phyloP scores from a whole-genome alignment of 1,140 invertebrate species.

The Rhyzopertha dominica region DNA sequence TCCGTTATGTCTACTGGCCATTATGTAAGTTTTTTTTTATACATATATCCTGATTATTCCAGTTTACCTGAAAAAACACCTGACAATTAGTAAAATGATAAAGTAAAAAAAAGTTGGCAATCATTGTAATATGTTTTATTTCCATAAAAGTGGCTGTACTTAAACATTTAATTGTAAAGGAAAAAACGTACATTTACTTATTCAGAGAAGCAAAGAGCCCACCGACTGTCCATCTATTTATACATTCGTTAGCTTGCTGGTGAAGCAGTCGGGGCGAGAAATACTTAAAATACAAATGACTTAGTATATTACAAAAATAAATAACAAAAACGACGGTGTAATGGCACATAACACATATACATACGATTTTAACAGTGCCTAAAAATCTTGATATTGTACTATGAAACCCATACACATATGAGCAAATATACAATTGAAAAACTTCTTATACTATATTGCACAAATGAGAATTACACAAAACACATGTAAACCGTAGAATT shows the following conservation, averaged over 20 bases:
- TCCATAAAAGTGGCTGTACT: constrained; percentile 41
- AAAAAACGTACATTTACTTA: constrained; percentile 36
- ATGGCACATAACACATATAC: not conserved
- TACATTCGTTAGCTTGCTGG: not conserved
- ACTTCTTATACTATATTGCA: too few species aligned
- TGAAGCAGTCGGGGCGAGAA: not conserved
- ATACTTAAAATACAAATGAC: not conserved
- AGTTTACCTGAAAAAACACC: too few species aligned
- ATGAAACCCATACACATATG: constrained; percentile 5
- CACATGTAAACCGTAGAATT: not conserved
- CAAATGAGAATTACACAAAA: too few species aligned
- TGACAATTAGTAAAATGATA: too few species aligned
- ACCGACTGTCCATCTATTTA: not conserved
- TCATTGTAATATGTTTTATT: constrained; percentile 16
- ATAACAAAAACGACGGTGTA: not conserved
- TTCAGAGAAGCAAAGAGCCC: constrained; percentile 31
- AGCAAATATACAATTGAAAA: constrained; percentile 4
- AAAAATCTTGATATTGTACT: constrained; percentile 1
- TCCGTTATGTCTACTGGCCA: too few species aligned
- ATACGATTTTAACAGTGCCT: constrained; percentile 8
- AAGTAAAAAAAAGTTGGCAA: constrained; percentile 4
- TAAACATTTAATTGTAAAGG: constrained; percentile 41
- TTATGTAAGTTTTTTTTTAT: too few species aligned
- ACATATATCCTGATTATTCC: too few species aligned
- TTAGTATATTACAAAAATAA: not conserved